These are phyloP conservation scores for Pseudotriccus pelzelni DNA, from an alignment of 2,797 vertebrate genomes.

Conservation along the genomic window DNA sequence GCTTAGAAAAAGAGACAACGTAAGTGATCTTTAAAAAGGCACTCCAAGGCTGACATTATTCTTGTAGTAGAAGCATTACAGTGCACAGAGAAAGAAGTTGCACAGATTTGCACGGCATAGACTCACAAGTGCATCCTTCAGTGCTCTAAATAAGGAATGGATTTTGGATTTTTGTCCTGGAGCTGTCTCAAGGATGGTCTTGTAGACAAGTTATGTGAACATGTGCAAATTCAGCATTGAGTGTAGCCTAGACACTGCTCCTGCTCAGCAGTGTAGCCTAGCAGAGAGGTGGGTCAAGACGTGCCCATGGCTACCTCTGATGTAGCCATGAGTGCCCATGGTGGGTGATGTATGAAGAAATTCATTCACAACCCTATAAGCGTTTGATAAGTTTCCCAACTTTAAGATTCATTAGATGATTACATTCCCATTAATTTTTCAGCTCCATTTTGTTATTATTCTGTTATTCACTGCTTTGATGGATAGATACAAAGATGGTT, in stretches of 20 bases:
- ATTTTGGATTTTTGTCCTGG: neutral
- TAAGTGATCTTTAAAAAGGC: neutral
- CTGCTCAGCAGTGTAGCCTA: neutral
- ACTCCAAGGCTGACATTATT: neutral
- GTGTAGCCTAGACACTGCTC: neutral
- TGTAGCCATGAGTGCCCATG: too few species aligned
- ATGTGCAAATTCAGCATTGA: neutral
- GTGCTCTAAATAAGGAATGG: neutral
- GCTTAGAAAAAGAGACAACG: neutral
- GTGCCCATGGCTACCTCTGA: rapidly evolving
- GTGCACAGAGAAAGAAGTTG: neutral
- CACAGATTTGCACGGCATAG: neutral
- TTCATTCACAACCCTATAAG: neutral
- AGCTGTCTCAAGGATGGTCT: neutral
- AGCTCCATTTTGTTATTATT: neutral
- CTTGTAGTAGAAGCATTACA: neutral
- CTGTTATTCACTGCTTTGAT: neutral
- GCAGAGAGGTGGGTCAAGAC: neutral
- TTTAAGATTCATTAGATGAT: neutral
- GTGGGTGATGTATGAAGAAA: neutral
- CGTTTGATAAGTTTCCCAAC: neutral
- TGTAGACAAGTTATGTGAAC: neutral
- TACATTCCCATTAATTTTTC: neutral
- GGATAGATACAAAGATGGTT: neutral
- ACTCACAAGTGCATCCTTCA: neutral